Conservation (phyloP, 2,888 invertebrate genomes). For the Aethes cnicana region DNA sequence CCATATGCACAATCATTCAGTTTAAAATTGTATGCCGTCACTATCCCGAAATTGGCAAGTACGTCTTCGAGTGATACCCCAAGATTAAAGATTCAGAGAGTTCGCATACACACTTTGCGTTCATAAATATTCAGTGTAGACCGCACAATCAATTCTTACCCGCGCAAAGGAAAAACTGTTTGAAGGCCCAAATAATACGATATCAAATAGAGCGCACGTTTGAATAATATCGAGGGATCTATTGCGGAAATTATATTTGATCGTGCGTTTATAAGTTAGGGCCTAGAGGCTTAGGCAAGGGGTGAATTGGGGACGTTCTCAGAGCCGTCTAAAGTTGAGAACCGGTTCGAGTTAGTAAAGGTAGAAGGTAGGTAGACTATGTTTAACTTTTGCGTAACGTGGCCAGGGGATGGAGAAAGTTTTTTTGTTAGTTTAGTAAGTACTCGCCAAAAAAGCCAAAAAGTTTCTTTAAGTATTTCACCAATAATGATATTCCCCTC, state of each 20-base stretch:
- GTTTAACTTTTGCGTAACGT: too few relatives aligned
- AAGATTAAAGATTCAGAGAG: conserved; percentile 80
- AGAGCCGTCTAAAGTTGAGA: conserved; percentile 2
- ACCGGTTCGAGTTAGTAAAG: too few relatives aligned
- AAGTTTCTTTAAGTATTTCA: too few relatives aligned
- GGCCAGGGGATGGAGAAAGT: too few relatives aligned
- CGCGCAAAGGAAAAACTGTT: conserved; percentile 66
- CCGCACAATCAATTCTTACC: conserved; percentile 75
- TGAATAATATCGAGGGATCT: conserved; percentile 62
- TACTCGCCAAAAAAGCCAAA: too few relatives aligned
- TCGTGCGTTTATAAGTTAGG: conserved; percentile 28
- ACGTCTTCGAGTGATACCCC: conserved; percentile 28
- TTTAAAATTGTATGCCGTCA: conserved; percentile 25
- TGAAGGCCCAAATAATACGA: conserved; percentile 69
- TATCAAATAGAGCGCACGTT: conserved; percentile 64
- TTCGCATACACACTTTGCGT: conserved; percentile 80
- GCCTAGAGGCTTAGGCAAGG: conserved; percentile 6
- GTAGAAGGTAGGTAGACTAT: too few relatives aligned
- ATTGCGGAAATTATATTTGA: conserved; percentile 32
- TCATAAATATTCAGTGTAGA: conserved; percentile 78
- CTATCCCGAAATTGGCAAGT: conserved; percentile 29
- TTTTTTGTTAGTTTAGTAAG: too few relatives aligned
- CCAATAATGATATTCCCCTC: too few relatives aligned
- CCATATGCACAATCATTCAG: conserved; percentile 3
- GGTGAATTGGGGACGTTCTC: conserved; percentile 32